Percentiles rank a stretch among this genome's conserved stretches.
Conservation (phyloP, 2,888 invertebrate species). For the Lamellibrachia columna region DNA sequence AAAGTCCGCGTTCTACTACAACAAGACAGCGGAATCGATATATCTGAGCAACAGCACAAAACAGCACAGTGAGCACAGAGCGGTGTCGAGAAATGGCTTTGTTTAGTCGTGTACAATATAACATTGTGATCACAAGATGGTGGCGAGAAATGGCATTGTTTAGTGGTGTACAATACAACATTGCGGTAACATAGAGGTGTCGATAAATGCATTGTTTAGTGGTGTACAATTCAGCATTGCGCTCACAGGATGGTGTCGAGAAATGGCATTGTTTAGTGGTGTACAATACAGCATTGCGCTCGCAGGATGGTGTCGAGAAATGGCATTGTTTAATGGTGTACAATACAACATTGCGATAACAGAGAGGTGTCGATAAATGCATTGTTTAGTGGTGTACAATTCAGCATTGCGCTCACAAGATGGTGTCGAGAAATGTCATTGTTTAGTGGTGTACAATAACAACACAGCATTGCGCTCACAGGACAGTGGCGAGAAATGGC, state of each 20-base stretch:
- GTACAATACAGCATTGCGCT: background rate
- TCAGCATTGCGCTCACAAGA: background rate
- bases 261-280: background rate
- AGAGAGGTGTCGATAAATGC: too few species aligned
- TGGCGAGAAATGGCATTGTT: background rate
- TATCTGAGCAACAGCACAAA: constrained; percentile 11
- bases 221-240: background rate
- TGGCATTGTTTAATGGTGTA: background rate
- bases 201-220: background rate
- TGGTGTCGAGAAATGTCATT: background rate
- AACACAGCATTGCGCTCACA: background rate
- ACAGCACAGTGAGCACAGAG: background rate
- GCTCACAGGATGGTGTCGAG: background rate
- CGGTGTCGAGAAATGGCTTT: background rate
- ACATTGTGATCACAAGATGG: background rate
- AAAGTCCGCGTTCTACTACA: background rate
- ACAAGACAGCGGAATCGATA: background rate
- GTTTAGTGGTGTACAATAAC: too few species aligned
- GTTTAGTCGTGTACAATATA: background rate
- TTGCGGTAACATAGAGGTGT: background rate
- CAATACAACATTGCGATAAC: background rate
- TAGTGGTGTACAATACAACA: background rate
- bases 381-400: too few species aligned
- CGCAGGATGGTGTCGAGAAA: background rate
- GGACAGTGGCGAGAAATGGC: background rate